Conservation (phyloP, 2,797 vertebrate species). For the Ctenopoma kingsleyae region DNA sequence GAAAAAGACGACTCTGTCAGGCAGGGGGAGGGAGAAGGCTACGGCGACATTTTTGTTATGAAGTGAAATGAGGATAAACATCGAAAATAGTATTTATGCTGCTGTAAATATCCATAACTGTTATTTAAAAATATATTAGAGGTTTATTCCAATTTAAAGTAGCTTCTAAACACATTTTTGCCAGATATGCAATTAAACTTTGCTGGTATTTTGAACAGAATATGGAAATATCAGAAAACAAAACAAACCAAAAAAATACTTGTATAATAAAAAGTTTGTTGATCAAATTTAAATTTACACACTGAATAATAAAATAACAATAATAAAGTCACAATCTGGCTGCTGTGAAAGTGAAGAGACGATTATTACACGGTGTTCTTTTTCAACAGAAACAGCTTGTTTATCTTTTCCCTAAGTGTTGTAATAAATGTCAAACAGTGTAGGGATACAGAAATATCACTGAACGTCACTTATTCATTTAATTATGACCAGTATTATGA, state of each 20-base stretch:
- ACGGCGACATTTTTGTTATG: conserved; percentile 77
- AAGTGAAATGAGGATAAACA: conserved; percentile 47
- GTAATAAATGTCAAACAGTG: not conserved
- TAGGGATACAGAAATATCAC: not conserved
- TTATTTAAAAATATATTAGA: not conserved
- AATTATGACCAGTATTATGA: not conserved
- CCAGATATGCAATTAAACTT: not conserved
- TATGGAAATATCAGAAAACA: not conserved
- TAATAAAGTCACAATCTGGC: not conserved
- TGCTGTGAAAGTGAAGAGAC: not conserved
- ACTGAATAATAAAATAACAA: not conserved
- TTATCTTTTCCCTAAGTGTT: conserved; percentile 20
- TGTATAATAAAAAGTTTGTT: not conserved
- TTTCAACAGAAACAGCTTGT: conserved; percentile 14
- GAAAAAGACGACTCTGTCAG: conserved; percentile 24
- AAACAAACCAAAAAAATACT: not conserved
- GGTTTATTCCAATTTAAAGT: not conserved
- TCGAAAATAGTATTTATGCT: conserved; percentile 8
- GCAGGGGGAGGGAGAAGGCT: conserved; percentile 54
- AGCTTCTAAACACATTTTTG: not conserved
- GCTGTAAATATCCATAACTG: not conserved
- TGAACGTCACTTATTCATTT: not conserved
- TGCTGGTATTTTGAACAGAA: conserved; percentile 7
- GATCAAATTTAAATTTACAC: not conserved
- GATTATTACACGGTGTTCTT: not conserved